Conservation (phyloP, 2,113 vertebrate genomes). For the Erythrocercus mccallii region DNA sequence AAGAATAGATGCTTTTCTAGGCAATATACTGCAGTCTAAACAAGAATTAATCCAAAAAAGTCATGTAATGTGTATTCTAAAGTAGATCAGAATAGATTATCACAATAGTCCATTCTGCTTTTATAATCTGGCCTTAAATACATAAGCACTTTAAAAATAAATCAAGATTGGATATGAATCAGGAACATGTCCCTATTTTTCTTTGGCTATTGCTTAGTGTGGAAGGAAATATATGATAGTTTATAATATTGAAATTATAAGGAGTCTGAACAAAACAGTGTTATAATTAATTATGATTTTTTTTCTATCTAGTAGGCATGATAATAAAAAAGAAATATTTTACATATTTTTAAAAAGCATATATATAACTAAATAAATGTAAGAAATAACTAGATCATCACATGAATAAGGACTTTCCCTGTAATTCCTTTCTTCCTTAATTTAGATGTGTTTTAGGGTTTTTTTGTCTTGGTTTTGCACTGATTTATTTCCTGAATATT, state of each 20-base stretch:
- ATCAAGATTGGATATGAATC: background rate
- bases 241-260: background rate
- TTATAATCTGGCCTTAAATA: slow-evolving; percentile 25
- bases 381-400: background rate
- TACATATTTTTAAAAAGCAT: background rate
- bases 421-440: background rate
- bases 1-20: slow-evolving; percentile 10
- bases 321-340: background rate
- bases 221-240: background rate
- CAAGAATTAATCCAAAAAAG: slow-evolving; percentile 40
- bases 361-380: background rate
- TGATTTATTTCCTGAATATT: background rate
- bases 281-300: background rate
- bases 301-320: background rate
- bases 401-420: background rate
- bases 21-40: slow-evolving; percentile 34
- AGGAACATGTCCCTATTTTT: background rate
- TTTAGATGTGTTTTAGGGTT: background rate
- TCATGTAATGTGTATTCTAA: slow-evolving; percentile 39
- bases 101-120: slow-evolving; percentile 13
- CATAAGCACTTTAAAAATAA: slow-evolving; percentile 45
- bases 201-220: background rate
- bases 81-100: slow-evolving; percentile 59
- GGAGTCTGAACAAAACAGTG: background rate
- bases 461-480: background rate